Percentiles rank a stretch among this genome's conserved stretches.
Evolutionary conservation across 2,797 vertebrate genomes (phyloP).

Genomic region (Synaphobranchus kaupii): DNA sequence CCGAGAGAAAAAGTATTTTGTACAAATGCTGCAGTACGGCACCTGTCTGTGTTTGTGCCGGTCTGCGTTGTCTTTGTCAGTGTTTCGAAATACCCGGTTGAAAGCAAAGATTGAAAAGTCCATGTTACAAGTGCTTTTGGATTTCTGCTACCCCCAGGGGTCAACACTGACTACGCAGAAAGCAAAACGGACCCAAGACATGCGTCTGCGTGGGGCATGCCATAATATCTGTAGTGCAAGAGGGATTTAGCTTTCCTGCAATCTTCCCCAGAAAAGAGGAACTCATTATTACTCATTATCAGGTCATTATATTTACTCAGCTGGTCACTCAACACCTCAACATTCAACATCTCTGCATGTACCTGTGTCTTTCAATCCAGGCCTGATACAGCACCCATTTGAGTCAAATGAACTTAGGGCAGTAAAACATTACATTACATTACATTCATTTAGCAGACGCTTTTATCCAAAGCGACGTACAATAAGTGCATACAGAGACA

Average conservation of each 20-base stretch:
- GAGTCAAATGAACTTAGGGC: too few species aligned
- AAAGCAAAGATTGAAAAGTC: background rate
- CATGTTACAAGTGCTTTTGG: background rate
- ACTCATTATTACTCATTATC: background rate
- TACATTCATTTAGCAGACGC: too few species aligned
- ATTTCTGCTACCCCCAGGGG: background rate
- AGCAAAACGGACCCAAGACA: background rate
- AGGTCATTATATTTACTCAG: background rate
- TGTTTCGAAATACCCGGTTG: background rate
- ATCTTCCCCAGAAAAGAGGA: background rate
- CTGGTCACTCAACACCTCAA: background rate
- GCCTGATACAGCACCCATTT: background rate
- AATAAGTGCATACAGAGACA: too few species aligned
- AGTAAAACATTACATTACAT: too few species aligned
- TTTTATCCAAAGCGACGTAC: too few species aligned
- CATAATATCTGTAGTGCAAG: background rate
- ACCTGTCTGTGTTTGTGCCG: background rate
- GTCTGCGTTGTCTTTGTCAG: background rate
- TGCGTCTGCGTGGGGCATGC: background rate
- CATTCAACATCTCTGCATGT: background rate
- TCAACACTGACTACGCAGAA: background rate
- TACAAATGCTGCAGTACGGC: constrained; percentile 21
- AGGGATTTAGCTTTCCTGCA: background rate
- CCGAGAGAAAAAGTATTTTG: constrained; percentile 11
- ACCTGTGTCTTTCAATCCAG: background rate